Conservation (phyloP, 2,888 invertebrate species). For the Parnassius glacialis region DNA sequence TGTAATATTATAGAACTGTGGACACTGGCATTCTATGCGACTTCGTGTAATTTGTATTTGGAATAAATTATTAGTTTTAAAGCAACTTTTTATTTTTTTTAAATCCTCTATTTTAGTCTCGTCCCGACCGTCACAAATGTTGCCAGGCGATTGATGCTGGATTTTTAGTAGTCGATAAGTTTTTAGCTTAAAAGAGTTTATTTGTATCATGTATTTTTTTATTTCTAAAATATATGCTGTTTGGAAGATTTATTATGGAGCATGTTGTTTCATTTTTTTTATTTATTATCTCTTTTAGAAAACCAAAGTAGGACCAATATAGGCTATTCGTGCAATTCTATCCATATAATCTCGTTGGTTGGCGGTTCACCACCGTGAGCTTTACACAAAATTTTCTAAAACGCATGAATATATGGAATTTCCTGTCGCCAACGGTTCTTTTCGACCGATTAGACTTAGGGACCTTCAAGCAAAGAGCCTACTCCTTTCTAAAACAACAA, state of each 20-base stretch:
- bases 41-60: constrained; percentile 49
- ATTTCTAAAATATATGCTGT: constrained; percentile 72
- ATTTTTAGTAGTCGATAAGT: constrained; percentile 43
- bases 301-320: too few relatives aligned
- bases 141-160: constrained; percentile 28
- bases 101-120: neutral
- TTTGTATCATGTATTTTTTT: constrained; percentile 70
- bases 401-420: too few relatives aligned
- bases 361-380: too few relatives aligned
- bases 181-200: constrained; percentile 60
- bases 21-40: constrained; percentile 49
- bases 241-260: constrained; percentile 65
- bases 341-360: too few relatives aligned
- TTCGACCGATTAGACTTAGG: too few relatives aligned
- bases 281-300: neutral
- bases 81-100: constrained; percentile 35
- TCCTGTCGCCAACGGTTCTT: too few relatives aligned
- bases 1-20: constrained; percentile 43
- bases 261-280: constrained; percentile 52
- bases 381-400: too few relatives aligned
- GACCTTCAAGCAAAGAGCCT: too few relatives aligned
- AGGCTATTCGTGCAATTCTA: too few relatives aligned
- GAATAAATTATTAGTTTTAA: constrained; percentile 60
- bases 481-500: too few relatives aligned
- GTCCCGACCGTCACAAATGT: constrained; percentile 23